These are phyloP conservation scores for Cylindroiulus punctatus DNA, from an alignment of 2,888 invertebrate species.

Conservation along the genomic window DNA sequence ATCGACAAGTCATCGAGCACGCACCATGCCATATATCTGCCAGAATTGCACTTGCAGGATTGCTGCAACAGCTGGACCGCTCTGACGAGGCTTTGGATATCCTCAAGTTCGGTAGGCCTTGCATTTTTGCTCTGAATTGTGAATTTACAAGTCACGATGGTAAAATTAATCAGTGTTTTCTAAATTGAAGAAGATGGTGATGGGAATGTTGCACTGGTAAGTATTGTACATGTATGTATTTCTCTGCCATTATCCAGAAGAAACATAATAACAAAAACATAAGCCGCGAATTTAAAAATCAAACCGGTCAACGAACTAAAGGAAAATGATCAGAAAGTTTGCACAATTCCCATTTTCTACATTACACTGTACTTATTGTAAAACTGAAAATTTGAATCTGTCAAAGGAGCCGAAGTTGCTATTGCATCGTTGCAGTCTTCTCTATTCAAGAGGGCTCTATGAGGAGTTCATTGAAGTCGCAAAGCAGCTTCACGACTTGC, in stretches of 20 bases:
- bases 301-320: too few relatives aligned
- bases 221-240: too few relatives aligned
- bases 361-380: too few relatives aligned
- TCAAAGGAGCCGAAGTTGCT: conserved; percentile 76
- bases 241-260: too few relatives aligned
- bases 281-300: too few relatives aligned
- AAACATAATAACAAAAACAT: too few relatives aligned
- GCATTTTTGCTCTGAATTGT: background rate
- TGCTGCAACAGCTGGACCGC: conserved; percentile 79
- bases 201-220: background rate
- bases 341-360: too few relatives aligned
- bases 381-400: conserved; percentile 37
- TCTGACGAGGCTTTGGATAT: conserved; percentile 82
- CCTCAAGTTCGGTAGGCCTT: conserved; percentile 76
- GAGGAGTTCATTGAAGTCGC: conserved; percentile 64
- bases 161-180: too few relatives aligned
- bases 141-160: background rate
- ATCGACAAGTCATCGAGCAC: conserved; percentile 78
- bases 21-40: conserved; percentile 90
- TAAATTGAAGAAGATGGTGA: background rate
- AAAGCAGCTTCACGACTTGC: conserved; percentile 70
- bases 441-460: conserved; percentile 70
- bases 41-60: conserved; percentile 79
- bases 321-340: too few relatives aligned
- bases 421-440: conserved; percentile 79